Percentiles rank a stretch among this genome's conserved stretches.
Evolutionary conservation across 2,888 invertebrate species (phyloP).

Genomic region (Rugalucina vietnamica): DNA sequence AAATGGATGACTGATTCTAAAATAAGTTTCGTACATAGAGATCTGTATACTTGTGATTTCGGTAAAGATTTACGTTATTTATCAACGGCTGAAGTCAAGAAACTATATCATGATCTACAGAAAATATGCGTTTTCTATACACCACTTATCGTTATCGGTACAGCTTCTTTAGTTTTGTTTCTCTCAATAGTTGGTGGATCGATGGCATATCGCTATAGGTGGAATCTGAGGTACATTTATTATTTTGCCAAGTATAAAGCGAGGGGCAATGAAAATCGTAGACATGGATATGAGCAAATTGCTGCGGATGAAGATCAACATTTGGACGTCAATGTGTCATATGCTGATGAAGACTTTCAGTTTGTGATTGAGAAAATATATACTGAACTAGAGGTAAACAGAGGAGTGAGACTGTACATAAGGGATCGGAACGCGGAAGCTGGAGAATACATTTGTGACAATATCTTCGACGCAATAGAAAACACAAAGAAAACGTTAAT

Average conservation of each 20-base stretch:
- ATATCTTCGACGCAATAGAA: conserved; percentile 50
- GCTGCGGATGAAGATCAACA: conserved; percentile 51
- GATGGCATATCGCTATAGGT: conserved; percentile 36
- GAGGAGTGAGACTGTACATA: conserved; percentile 32
- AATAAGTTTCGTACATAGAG: conserved; percentile 10
- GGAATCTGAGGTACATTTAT: conserved; percentile 49
- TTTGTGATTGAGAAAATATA: conserved; percentile 32
- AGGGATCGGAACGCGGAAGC: conserved; percentile 50
- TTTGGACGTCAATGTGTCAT: conserved; percentile 50
- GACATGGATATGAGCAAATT: conserved; percentile 41
- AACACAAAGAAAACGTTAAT: conserved; percentile 41
- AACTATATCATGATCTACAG: background rate
- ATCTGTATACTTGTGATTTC: conserved; percentile 28
- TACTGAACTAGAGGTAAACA: conserved; percentile 32
- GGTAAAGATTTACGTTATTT: background rate
- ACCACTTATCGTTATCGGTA: conserved; percentile 1
- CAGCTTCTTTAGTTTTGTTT: background rate
- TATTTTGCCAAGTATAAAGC: conserved; percentile 36
- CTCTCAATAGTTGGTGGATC: conserved; percentile 8
- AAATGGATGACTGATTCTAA: conserved; percentile 40
- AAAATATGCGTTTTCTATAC: conserved; percentile 28
- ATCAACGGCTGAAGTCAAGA: background rate
- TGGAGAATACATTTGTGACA: conserved; percentile 42
- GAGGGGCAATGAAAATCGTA: no score
- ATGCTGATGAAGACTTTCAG: conserved; percentile 34